A percentile compares a stretch with the other conserved stretches of the same genome.
Conservation (phyloP, 2,797 vertebrate species). For the Neosilurus hyrtlii region DNA sequence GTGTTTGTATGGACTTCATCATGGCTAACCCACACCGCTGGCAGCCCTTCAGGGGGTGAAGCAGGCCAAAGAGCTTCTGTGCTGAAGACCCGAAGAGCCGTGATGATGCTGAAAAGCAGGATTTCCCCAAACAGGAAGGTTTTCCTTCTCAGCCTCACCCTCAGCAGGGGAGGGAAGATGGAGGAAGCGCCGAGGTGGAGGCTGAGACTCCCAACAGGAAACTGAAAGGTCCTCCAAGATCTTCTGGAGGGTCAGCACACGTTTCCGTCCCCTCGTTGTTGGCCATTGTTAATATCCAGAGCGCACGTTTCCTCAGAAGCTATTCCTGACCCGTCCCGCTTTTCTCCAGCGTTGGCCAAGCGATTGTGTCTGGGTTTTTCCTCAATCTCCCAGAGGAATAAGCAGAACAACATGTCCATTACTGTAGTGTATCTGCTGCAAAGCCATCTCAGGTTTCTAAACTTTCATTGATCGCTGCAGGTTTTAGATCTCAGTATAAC, state of each 20-base stretch:
- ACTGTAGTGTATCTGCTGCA: not conserved
- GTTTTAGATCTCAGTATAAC: not conserved
- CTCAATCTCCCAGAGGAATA: not conserved
- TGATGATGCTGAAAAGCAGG: constrained; percentile 70
- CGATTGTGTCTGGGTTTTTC: constrained; percentile 46
- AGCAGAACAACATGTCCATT: not conserved
- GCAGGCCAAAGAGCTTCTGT: constrained; percentile 36
- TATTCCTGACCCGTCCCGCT: constrained; percentile 65
- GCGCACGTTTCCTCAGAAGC: constrained; percentile 57
- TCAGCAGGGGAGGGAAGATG: constrained; percentile 50
- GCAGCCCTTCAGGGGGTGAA: constrained; percentile 37
- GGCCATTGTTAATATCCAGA: constrained; percentile 68
- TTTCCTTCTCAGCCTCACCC: constrained; percentile 10
- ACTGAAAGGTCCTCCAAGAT: constrained; percentile 67
- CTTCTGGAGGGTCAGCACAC: constrained; percentile 55
- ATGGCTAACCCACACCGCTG: not conserved
- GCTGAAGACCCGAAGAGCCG: constrained; percentile 15
- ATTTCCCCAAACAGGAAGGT: constrained; percentile 75
- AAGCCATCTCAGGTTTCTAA: not conserved
- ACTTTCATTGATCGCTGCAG: not conserved
- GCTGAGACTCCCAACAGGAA: constrained; percentile 62
- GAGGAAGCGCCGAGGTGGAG: constrained; percentile 43
- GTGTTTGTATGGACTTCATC: constrained; percentile 4
- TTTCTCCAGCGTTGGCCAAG: constrained; percentile 55
- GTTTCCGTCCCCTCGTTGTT: constrained; percentile 39